Percentiles rank a stretch among this genome's conserved stretches.
Evolutionary conservation across 2,797 vertebrate genomes (phyloP).

Genomic region (Dicrostonyx torquatus): DNA sequence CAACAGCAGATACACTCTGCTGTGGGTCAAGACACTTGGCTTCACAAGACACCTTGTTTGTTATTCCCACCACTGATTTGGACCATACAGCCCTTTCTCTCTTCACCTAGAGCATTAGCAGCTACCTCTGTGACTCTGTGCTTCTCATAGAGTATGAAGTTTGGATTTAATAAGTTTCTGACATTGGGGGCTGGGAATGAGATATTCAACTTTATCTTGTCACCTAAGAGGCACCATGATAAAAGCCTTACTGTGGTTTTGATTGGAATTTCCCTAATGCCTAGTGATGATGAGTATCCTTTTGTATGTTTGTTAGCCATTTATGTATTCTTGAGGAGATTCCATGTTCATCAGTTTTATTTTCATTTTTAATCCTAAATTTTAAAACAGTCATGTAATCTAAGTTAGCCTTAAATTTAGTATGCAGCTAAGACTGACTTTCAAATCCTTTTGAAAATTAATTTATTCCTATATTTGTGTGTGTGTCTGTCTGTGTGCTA

Average conservation of each 20-base stretch:
- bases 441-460: neutral
- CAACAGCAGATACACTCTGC: neutral
- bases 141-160: neutral
- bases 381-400: neutral
- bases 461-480: neutral
- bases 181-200: neutral
- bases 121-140: neutral
- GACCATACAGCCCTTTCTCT: neutral
- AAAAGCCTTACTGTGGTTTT: neutral
- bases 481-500: neutral
- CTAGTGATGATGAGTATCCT: neutral
- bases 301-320: neutral
- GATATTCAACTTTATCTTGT: neutral
- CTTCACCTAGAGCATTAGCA: neutral
- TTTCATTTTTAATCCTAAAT: neutral
- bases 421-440: neutral
- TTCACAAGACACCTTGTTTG: neutral
- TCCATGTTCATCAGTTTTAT: neutral
- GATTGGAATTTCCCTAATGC: neutral
- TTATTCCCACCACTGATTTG: neutral
- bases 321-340: neutral
- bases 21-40: neutral
- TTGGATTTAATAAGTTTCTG: neutral
- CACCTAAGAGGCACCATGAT: neutral
- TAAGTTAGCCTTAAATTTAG: neutral